A percentile compares a stretch with the other conserved stretches of the same genome.
These are phyloP conservation scores for Lottia scabra DNA, from an alignment of 2,888 invertebrate genomes.

Conservation along the genomic window DNA sequence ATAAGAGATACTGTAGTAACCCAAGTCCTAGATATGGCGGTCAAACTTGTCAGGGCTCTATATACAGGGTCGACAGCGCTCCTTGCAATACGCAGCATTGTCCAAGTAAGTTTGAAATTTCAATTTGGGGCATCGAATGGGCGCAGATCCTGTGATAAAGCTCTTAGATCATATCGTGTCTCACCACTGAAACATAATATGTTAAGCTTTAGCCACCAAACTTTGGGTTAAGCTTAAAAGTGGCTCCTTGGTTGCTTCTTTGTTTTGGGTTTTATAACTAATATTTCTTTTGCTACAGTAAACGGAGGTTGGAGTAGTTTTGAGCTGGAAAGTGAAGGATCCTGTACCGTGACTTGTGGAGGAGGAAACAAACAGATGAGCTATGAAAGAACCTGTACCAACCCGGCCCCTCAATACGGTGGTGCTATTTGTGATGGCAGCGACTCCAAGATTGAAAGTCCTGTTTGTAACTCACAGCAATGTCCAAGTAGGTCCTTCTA, in stretches of 20 bases:
- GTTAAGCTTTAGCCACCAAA: too few relatives aligned
- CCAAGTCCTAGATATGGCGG: constrained; percentile 10
- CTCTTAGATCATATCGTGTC: too few relatives aligned
- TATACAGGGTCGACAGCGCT: background rate
- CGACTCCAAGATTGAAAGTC: background rate
- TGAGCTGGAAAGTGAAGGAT: background rate
- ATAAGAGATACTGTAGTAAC: constrained; percentile 3
- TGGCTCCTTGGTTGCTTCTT: too few relatives aligned
- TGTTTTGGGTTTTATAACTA: background rate
- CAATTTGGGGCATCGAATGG: too few relatives aligned
- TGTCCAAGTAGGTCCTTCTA: constrained; percentile 17
- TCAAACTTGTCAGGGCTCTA: background rate
- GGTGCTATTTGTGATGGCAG: background rate
- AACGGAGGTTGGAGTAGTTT: constrained; percentile 12
- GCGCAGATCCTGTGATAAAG: too few relatives aligned
- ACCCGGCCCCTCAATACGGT: constrained; percentile 12
- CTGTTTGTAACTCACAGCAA: constrained; percentile 15
- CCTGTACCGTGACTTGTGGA: constrained; percentile 7
- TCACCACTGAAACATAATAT: too few relatives aligned
- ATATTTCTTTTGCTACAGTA: background rate
- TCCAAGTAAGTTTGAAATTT: constrained; percentile 15
- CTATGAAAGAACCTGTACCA: constrained; percentile 3
- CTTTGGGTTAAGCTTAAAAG: too few relatives aligned
- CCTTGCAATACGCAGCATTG: constrained; percentile 10
- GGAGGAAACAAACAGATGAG: background rate